Evolutionary conservation across 2,888 invertebrate genomes (phyloP).

Genomic region (Aleiodes leptofemur): DNA sequence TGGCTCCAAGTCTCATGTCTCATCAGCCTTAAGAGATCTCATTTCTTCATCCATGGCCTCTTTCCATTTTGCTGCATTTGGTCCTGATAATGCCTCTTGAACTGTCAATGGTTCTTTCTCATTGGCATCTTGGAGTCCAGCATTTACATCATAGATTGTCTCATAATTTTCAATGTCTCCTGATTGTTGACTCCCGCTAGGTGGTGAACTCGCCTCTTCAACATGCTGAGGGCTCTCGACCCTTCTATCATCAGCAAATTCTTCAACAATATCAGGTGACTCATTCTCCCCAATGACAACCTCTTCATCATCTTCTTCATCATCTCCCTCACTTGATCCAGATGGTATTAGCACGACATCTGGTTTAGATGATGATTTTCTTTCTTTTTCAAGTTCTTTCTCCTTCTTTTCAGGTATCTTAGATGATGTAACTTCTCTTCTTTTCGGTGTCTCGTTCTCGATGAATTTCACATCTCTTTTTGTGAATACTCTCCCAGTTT

Average conservation of each 20-base stretch:
- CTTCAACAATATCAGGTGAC: no score
- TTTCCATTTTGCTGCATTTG: constrained; percentile 1
- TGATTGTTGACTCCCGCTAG: no score
- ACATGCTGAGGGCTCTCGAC: no score
- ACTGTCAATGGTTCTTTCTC: constrained; percentile 3
- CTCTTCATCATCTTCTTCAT: no score
- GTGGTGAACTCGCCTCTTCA: no score
- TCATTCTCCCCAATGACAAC: no score
- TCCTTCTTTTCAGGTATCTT: background rate
- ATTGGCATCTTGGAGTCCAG: background rate
- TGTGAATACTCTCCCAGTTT: constrained; percentile 35
- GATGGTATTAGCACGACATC: no score
- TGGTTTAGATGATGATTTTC: no score
- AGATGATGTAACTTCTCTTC: no score
- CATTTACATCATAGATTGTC: background rate
- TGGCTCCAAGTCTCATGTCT: constrained; percentile 13
- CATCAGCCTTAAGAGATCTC: background rate
- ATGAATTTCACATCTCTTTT: constrained; percentile 44
- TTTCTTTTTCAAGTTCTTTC: background rate
- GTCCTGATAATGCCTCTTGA: background rate
- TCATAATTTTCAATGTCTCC: background rate
- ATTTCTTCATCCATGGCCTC: constrained; percentile 23
- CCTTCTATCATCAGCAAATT: no score
- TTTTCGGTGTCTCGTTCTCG: constrained; percentile 16
- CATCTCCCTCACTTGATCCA: no score